Base-by-base conservation (phyloP, 2,888 invertebrate species). In the Ectobius pallidus region DNA sequence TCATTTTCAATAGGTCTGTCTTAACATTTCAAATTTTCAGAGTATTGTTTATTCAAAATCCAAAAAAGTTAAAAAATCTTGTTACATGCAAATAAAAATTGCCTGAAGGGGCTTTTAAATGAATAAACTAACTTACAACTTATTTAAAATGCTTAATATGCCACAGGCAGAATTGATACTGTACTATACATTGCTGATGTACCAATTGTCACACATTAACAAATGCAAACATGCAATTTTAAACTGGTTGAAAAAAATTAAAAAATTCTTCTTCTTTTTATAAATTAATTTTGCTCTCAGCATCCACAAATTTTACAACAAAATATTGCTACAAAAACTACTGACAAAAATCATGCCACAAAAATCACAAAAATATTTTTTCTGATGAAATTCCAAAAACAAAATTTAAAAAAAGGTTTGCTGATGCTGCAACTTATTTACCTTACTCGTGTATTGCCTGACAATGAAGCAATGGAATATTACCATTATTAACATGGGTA, bases 151-250 rank as follows among this genome's bases (percentile, higher is more conserved):
- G 62, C 44, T 70, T 61, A n/a, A n/a, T n/a, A 68, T 70, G 67
- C 30, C 65, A 71, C 71, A 72, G 71, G 71, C 70, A 70, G 42
- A 70, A 70, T 49, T 69, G 49, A 55, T 73, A 73, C 68, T 61
- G 61, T 46, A 39, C 72, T 72, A 74, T 63, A 70, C 72, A 74
- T 61, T 74, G 70, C 74, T 72, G 67, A 34, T 70, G 65, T 72
- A 74, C 74, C 65, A 68, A 32, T 70, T 58, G 58, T 75, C 74
- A 76, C 75, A 76, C 76, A 76, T 73, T 69, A 61, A 76, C 74
- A 75, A 77, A 75, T 75, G 76, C 76, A 76, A 68, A 69, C 77
- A 77, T 77, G 77, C 77, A 76, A 71, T 69, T 72, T 73, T 34
- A 71, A 70, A 73, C 68, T 73, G 67, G 22, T 67, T 25, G 20